Conservation (phyloP, 2,797 vertebrate genomes). For the Zenarchopterus dispar region DNA sequence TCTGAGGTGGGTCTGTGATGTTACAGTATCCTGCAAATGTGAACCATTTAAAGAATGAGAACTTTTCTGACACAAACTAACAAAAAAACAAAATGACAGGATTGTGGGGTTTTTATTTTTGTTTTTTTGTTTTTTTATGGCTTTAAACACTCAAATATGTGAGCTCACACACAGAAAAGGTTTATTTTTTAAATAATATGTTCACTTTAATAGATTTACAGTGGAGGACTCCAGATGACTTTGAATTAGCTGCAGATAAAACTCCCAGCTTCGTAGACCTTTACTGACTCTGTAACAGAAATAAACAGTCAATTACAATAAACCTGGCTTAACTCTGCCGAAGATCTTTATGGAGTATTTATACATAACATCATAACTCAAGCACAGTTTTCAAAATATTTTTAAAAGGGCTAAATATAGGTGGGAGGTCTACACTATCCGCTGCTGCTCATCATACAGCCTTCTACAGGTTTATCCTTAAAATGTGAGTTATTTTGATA, state of each 20-base stretch:
- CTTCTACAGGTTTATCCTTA: neutral
- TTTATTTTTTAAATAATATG: too few species aligned
- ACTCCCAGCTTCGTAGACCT: neutral
- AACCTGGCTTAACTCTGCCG: neutral
- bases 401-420: conserved; percentile 26
- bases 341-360: neutral
- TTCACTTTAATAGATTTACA: too few species aligned
- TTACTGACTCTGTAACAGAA: neutral
- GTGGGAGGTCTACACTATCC: conserved; percentile 48
- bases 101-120: too few species aligned
- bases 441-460: neutral
- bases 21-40: too few species aligned
- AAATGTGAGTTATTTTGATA: conserved; percentile 13
- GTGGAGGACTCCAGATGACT: too few species aligned
- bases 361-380: conserved; percentile 24
- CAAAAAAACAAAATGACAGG: too few species aligned
- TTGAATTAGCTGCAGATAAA: neutral
- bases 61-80: too few species aligned
- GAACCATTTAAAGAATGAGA: too few species aligned
- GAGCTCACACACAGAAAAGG: too few species aligned
- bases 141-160: too few species aligned
- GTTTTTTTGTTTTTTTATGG: too few species aligned
- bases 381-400: conserved; percentile 47
- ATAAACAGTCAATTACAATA: neutral
- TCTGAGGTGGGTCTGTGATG: too few species aligned